Percentiles rank a stretch among this genome's conserved stretches.
Conservation (phyloP, 2,797 vertebrate genomes). For the Malurus splendens region DNA sequence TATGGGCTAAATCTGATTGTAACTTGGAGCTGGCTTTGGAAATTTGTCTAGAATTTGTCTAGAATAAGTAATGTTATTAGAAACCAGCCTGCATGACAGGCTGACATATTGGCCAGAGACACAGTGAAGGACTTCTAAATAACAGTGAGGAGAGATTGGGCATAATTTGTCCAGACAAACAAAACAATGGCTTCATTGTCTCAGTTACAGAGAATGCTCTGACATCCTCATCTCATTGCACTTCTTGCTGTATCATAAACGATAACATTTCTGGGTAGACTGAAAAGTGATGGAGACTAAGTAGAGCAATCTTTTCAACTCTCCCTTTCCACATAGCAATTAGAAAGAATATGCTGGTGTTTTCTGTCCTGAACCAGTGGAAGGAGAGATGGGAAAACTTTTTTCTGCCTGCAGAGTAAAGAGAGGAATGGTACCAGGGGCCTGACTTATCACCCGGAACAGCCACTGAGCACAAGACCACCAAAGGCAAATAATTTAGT, state of each 20-base stretch:
- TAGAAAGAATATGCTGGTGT: neutral
- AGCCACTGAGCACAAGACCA: neutral
- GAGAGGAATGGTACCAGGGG: neutral
- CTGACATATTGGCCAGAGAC: neutral
- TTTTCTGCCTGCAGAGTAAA: neutral
- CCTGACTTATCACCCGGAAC: neutral
- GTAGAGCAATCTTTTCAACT: neutral
- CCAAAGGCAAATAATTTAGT: neutral
- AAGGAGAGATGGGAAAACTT: neutral
- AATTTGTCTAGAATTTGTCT: neutral
- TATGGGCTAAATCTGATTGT: neutral
- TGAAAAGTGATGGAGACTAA: neutral
- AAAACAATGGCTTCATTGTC: neutral
- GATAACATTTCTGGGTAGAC: neutral
- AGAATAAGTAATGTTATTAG: neutral
- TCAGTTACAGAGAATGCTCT: neutral
- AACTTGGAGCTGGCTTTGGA: neutral
- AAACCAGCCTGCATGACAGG: neutral
- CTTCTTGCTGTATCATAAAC: neutral
- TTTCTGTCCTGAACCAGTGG: neutral
- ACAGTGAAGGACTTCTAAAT: neutral
- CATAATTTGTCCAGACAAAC: neutral
- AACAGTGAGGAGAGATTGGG: neutral
- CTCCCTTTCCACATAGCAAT: neutral
- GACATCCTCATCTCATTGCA: neutral